These are phyloP conservation scores for Pithys albifrons DNA, from an alignment of 2,113 vertebrate genomes.

Conservation along the genomic window DNA sequence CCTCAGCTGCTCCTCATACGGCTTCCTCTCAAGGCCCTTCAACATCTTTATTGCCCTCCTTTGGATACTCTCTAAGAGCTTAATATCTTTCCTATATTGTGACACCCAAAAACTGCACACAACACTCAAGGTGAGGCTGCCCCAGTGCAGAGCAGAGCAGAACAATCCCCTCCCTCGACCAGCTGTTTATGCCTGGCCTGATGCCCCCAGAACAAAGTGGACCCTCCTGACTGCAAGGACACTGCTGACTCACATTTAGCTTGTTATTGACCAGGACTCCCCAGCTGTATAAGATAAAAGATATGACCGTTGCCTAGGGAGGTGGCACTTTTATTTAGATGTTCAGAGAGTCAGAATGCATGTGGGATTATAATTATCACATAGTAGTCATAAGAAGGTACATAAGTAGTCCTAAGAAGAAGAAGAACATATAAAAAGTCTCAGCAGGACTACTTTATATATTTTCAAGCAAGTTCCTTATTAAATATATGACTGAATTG, in stretches of 20 bases:
- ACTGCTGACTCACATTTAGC: not conserved
- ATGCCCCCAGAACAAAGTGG: not conserved
- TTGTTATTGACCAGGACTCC: not conserved
- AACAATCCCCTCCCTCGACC: not conserved
- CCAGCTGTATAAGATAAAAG: not conserved
- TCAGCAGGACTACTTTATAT: not conserved
- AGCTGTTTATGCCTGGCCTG: not conserved
- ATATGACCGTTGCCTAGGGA: not conserved
- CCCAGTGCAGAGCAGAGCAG: not conserved
- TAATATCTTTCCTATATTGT: not conserved
- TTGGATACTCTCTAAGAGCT: not conserved
- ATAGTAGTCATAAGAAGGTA: too few species aligned
- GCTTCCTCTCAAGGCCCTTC: too few species aligned
- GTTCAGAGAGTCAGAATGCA: not conserved
- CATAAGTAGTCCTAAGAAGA: not conserved
- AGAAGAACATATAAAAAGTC: fast-evolving
- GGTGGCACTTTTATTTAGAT: not conserved
- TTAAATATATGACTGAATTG: not conserved
- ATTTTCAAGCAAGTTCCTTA: not conserved
- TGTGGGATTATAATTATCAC: not conserved
- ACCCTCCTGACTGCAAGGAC: not conserved
- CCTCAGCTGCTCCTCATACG: not conserved
- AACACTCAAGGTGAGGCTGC: not conserved
- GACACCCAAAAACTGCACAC: not conserved
- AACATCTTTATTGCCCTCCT: not conserved